These are phyloP conservation scores for Acanthopagrus latus DNA, from an alignment of 2,797 vertebrate genomes.

Conservation along the genomic window DNA sequence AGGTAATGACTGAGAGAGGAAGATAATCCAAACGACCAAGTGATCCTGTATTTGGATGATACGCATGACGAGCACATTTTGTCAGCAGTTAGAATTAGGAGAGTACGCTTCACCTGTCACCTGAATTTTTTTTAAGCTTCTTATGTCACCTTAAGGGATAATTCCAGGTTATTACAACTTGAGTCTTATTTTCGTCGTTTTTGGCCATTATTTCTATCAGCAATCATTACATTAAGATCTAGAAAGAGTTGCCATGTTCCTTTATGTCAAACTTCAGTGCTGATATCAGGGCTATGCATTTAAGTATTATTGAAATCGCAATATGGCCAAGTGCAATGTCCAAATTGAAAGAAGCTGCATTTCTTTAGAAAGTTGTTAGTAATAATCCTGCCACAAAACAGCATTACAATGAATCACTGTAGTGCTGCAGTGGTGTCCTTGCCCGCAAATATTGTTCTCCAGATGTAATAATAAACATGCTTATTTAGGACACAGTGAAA, in stretches of 20 bases:
- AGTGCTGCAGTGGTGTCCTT: too few relatives aligned
- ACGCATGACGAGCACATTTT: conserved; percentile 46
- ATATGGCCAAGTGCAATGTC: too few relatives aligned
- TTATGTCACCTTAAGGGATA: conserved; percentile 36
- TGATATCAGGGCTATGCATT: too few relatives aligned
- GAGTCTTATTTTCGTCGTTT: not conserved
- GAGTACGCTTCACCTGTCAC: conserved; percentile 51
- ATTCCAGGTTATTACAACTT: conserved; percentile 21
- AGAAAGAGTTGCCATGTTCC: not conserved
- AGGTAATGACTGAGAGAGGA: conserved; percentile 32
- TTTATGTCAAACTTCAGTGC: too few relatives aligned
- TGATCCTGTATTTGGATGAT: conserved; percentile 55
- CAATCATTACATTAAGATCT: not conserved
- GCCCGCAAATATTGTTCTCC: too few relatives aligned
- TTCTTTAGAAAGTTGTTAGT: too few relatives aligned
- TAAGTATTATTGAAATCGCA: too few relatives aligned
- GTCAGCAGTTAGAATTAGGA: conserved; percentile 19
- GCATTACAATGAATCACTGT: too few relatives aligned
- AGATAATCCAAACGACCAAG: conserved; percentile 60
- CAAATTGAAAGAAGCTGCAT: too few relatives aligned
- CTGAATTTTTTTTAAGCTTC: conserved; percentile 42
- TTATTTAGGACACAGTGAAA: too few relatives aligned
- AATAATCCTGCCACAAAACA: too few relatives aligned
- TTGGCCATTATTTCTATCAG: not conserved
- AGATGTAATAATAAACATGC: too few relatives aligned